Percentiles rank a stretch among this genome's conserved stretches.
Evolutionary conservation across 2,888 invertebrate species (phyloP).

Genomic region (Kuschelorhynchus macadamiae): DNA sequence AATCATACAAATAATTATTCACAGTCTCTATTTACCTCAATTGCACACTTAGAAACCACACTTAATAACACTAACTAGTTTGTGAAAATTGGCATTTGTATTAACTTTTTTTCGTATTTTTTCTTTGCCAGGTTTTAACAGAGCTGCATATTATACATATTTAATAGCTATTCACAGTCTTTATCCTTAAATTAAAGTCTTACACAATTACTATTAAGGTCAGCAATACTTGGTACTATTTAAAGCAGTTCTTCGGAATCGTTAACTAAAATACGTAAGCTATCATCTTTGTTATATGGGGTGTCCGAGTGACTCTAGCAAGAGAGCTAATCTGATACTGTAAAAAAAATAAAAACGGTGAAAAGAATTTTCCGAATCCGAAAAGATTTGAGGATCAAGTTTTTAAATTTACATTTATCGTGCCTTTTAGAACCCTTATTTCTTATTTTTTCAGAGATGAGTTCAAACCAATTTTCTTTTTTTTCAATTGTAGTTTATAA

Average conservation of each 20-base stretch:
- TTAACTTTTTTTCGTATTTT: constrained; percentile 29
- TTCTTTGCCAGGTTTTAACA: constrained; percentile 37
- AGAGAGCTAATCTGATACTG: too few species aligned
- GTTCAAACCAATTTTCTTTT: too few species aligned
- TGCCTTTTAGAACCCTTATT: too few species aligned
- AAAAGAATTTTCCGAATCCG: too few species aligned
- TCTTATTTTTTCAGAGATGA: too few species aligned
- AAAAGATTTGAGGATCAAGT: too few species aligned
- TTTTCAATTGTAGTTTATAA: too few species aligned
- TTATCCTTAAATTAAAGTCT: constrained; percentile 46
- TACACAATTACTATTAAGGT: constrained; percentile 35
- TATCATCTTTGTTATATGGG: too few species aligned
- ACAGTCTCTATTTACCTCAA: constrained; percentile 63
- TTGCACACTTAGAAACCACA: constrained; percentile 62
- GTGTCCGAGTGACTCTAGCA: too few species aligned
- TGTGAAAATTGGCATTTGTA: constrained; percentile 49
- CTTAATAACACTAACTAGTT: constrained; percentile 45
- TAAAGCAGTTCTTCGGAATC: constrained; percentile 32
- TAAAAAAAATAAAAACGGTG: too few species aligned
- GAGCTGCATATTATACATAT: constrained; percentile 47
- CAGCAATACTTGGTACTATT: constrained; percentile 28
- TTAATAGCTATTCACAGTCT: constrained; percentile 52
- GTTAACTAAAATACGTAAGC: too few species aligned
- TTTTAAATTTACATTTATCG: too few species aligned
- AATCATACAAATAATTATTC: constrained; percentile 43